Evolutionary conservation across 92 coral and sea anemone genomes (phyloP), one percentile per base, ranked within the genome.

Genomic region (Zoanthus sociatus): DNA sequence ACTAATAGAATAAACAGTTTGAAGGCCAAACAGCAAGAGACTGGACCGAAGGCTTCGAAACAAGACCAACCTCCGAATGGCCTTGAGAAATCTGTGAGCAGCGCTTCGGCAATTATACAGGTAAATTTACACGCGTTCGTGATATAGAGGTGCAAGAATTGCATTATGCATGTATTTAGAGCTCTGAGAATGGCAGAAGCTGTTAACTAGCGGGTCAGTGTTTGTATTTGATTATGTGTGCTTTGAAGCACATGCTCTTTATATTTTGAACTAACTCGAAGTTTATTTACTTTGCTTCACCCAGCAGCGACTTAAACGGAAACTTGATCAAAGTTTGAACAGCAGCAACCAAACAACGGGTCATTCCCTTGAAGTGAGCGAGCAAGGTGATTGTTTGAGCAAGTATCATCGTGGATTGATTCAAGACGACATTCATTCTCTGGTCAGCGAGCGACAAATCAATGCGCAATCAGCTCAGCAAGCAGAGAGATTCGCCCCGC

Each of bases 251-350:
- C 87, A 77, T 74, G 77, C 76, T 78, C 76, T 89, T 78, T 91
- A 90, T 94, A 64, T 85, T 30, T 88, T 81, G 71, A 74, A 77
- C 94, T 94, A 70, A 94, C 90, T 74, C 84, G 86, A 85, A 64
- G 84, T 71, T 78, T 83, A 83, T 89, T 73, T 93, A 88, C 91
- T 73, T 78, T 83, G 92, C 91, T 92, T 78, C 90, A 77, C 84
- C 92, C 95, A 94, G 98, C 94, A 93, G 98, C 93, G 89, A 89
- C 84, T 92, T 83, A 90, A 94, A 94, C 93, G 98, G 90, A 94
- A 94, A 83, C 93, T 47, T 58, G 98, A 94, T 48, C 98, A 94
- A 83, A 94, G 95, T 69, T 77, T 94, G 87, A 94, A 82, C 92
- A 66, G 75, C 75, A 67, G 48, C 85, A 81, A 37, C 66, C 85